These are phyloP conservation scores for Maccullochella peelii DNA, from an alignment of 2,113 vertebrate genomes.

Conservation along the genomic window DNA sequence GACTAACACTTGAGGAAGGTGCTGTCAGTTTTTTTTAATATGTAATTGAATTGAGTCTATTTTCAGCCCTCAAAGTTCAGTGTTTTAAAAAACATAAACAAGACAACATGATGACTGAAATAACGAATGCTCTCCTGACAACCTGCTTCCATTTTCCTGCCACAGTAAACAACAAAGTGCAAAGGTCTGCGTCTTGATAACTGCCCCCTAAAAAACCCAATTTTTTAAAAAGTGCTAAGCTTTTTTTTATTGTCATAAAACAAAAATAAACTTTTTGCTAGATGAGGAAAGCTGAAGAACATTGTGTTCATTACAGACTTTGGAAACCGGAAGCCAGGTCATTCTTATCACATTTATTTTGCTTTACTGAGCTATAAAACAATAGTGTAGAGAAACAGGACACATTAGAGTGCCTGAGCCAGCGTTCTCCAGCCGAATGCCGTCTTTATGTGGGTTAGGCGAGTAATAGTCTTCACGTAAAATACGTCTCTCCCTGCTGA, in stretches of 20 bases:
- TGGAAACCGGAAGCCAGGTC: background rate
- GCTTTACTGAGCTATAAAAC: background rate
- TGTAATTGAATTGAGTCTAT: background rate
- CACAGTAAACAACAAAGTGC: background rate
- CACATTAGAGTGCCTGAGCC: background rate
- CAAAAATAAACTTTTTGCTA: background rate
- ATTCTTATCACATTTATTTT: background rate
- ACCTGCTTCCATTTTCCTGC: background rate
- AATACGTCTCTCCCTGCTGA: background rate
- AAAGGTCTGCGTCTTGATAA: background rate
- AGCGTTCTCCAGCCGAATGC: background rate
- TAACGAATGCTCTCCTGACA: no score
- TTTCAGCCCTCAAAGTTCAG: background rate
- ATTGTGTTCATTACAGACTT: background rate
- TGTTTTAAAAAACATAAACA: no score
- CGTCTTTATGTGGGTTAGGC: slow-evolving; percentile 17
- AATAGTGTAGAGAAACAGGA: background rate
- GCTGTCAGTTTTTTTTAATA: background rate
- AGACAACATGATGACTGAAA: no score
- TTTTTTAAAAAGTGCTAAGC: no score
- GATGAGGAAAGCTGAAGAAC: background rate
- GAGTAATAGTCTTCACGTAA: background rate
- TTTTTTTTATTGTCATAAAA: background rate
- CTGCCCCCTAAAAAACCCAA: background rate
- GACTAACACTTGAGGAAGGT: background rate